Evolutionary conservation across 92 coral and sea anemone genomes (phyloP), one percentile per base, ranked within the genome.

Genomic region (Siderastrea siderea): DNA sequence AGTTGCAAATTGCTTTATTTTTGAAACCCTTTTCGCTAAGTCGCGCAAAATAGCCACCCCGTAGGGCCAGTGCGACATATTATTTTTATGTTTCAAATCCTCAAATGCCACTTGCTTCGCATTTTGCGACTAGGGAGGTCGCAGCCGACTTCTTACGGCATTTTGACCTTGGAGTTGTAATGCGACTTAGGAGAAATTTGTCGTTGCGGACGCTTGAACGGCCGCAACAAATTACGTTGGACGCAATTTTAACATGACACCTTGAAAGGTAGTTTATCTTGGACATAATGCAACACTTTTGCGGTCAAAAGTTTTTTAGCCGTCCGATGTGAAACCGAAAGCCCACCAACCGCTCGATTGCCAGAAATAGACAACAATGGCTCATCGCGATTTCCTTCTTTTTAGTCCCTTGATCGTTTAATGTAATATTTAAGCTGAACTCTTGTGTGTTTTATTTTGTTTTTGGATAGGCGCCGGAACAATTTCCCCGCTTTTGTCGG

Each of bases 161-260:
- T 73, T 68, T 75, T 85, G 87, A 90, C 93, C 90, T 85, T 71
- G 71, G n/a, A 38, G 76, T 79, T 62, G 74, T 90, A 71, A 78
- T 78, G 48, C 93, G 83, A 83, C 79, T 73, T 86, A 81, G 52
- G 58, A 75, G 87, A 84, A 83, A 49, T 73, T 74, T 81, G 84
- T 70, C 68, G 17, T 70, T 48, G 66, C 76, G 70, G 86, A 45
- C 75, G 69, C 11, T 26, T 17, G 62, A 10, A 5, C 57, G 48
- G 16, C 52, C 69, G 46, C 26, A 12, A 60, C 78, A 70, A 82
- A 55, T 55, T 69, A 69, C 77, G 77, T 5, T 70, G 84, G 45
- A 81, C 46, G 57, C 48, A 16, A 55, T 47, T 81, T 82, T 70
- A 82, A 70, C 47, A 16, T 82, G 78, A 82, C 78, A 70, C 86